Evolutionary conservation across 2,113 vertebrate species (phyloP).

Genomic region (Sorex araneus): DNA sequence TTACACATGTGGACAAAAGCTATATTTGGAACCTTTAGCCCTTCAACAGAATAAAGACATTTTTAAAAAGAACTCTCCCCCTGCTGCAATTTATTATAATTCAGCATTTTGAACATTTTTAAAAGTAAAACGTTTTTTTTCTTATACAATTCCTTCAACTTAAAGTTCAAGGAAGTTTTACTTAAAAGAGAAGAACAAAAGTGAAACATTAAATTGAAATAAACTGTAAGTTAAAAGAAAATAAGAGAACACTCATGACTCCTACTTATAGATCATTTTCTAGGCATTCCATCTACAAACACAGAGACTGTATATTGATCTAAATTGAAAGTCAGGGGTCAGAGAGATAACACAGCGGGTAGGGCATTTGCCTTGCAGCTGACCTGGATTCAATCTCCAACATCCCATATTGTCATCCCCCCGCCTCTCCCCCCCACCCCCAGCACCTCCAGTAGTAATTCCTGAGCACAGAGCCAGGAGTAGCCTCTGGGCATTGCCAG

Average conservation of each 20-base stretch:
- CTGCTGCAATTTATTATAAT: conserved; percentile 48
- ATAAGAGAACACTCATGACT: neutral
- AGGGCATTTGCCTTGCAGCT: too few species aligned
- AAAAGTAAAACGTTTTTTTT: conserved; percentile 25
- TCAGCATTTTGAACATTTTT: conserved; percentile 22
- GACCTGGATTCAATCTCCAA: too few species aligned
- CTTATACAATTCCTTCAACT: conserved; percentile 40
- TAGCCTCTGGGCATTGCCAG: too few species aligned
- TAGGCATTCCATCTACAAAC: neutral
- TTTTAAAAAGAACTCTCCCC: neutral
- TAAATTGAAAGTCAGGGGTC: neutral
- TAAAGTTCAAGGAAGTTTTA: conserved; percentile 57
- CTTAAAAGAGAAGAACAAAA: conserved; percentile 44
- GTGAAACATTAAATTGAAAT: conserved; percentile 48
- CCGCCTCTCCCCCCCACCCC: too few species aligned
- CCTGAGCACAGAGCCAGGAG: too few species aligned
- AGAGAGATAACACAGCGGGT: too few species aligned
- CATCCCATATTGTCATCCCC: too few species aligned
- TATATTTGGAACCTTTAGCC: conserved; percentile 69
- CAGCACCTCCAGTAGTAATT: too few species aligned
- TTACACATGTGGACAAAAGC: conserved; percentile 77
- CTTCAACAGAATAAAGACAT: conserved; percentile 58
- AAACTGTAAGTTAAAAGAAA: conserved; percentile 50
- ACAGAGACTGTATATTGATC: neutral
- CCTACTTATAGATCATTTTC: conserved; percentile 13